phyloP scores from a whole-genome alignment of 23 tunicate species.

The Ascidia mentula region DNA sequence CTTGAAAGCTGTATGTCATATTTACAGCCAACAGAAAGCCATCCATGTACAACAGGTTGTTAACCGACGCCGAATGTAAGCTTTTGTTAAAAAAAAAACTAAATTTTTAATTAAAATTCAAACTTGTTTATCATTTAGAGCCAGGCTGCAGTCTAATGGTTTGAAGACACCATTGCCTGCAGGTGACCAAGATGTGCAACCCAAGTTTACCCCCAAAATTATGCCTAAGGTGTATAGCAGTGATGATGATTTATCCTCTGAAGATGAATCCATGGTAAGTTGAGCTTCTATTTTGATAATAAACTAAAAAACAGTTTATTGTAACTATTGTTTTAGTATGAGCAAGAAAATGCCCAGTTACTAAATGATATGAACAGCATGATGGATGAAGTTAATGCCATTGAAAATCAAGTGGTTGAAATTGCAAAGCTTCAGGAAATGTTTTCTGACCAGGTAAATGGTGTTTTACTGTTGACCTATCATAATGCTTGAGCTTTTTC shows the following conservation, averaged over 20 bases:
- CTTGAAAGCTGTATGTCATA: constrained; percentile 54
- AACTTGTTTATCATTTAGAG: not conserved
- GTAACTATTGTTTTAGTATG: constrained; percentile 37
- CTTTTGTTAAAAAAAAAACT: not conserved
- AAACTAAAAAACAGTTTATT: not conserved
- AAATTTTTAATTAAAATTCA: not conserved
- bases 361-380: constrained; percentile 71
- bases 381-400: constrained; percentile 76
- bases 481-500: too few relatives aligned
- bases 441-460: constrained; percentile 70
- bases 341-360: constrained; percentile 61
- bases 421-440: constrained; percentile 77
- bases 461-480: too few relatives aligned
- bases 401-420: constrained; percentile 88
- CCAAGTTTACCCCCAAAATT: not conserved
- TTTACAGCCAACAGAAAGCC: constrained; percentile 61
- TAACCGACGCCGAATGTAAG: constrained; percentile 51
- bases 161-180: not conserved
- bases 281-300: not conserved
- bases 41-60: constrained; percentile 63
- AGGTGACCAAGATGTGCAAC: not conserved
- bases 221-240: not conserved
- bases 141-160: constrained; percentile 17
- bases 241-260: constrained; percentile 54
- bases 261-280: constrained; percentile 51